Conservation (phyloP, 2,113 vertebrate genomes). For the Nothoprocta pentlandii region DNA sequence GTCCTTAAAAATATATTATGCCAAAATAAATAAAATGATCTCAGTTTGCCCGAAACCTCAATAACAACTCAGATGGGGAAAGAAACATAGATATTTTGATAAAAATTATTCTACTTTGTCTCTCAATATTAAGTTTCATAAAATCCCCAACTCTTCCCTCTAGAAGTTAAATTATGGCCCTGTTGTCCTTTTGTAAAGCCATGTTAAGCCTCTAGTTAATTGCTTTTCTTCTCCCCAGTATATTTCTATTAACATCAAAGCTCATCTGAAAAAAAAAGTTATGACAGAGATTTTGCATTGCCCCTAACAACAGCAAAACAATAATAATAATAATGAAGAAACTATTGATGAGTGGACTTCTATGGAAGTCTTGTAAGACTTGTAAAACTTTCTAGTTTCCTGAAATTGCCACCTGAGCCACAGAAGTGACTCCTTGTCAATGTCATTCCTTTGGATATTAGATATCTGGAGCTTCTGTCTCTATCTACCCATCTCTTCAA, state of each 20-base stretch:
- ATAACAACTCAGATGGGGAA: not conserved
- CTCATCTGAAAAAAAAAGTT: not conserved
- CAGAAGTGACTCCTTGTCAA: not conserved
- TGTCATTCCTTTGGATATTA: not conserved
- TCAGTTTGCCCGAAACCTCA: not conserved
- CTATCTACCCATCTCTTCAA: not conserved
- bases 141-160: not conserved
- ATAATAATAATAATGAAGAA: not conserved
- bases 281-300: not conserved
- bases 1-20: not conserved
- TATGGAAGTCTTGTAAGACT: not conserved
- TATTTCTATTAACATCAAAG: not conserved
- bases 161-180: not conserved
- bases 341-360: not conserved
- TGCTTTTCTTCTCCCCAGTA: not conserved
- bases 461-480: not conserved
- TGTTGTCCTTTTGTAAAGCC: not conserved
- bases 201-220: not conserved
- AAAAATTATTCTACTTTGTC: not conserved
- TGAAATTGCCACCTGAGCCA: not conserved
- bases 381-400: not conserved
- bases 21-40: not conserved
- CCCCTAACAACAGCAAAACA: not conserved
- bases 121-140: rapidly evolving
- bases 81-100: not conserved